Base-by-base conservation (phyloP, 2,888 invertebrate genomes). In the Deroplatys truncata region DNA sequence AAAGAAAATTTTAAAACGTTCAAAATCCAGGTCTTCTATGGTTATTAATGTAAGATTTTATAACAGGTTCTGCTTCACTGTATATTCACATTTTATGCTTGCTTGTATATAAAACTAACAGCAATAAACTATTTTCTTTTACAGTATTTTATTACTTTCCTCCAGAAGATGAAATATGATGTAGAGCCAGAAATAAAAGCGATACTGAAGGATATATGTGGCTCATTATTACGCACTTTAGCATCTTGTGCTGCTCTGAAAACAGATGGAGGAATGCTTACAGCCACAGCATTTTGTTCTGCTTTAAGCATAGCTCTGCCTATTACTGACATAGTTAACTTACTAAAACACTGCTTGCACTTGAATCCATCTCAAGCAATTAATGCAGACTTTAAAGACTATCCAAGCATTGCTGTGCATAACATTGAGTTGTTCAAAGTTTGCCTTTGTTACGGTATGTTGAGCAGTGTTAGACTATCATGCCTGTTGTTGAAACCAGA, bases 381-480 rank as follows among this genome's bases (percentile, higher is more conserved):
- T 72, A 56, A 56, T 56, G 56, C 56, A 56, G 56, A 56, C 5
- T 16, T 56, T 56, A 72, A 20, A 72, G 56, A 25, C 7, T 25
- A 20, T 20, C 56, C 56, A 20, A 72, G 56, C 0, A 86, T 86
- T 72, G 5, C 4, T 49, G 83, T 90, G 83, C 20, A 84, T 13
- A 90, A 87, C 86, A 29, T 43, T n/a, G 90, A 90, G 83, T 29
- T 84, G 8, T 91, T 90, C 43, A 87, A 86, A 72, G 25, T 90
- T 13, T 89, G 89, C 82, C 72, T 91, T n/a, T 90, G 89, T 82
- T 88, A 88, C 35, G 90, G 90, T 20, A 88, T 90, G 28, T 56
- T 91, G 7, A 85, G 90, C 25, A 89, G 89, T 15, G 83, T 10
- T 72, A 29, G 28, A 49, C 28, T 29, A 10, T 0, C 56, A 28